Evolutionary conservation across 2,888 invertebrate species (phyloP), one percentile per base, ranked within the genome.

Genomic region (Leptinotarsa tumamoca): DNA sequence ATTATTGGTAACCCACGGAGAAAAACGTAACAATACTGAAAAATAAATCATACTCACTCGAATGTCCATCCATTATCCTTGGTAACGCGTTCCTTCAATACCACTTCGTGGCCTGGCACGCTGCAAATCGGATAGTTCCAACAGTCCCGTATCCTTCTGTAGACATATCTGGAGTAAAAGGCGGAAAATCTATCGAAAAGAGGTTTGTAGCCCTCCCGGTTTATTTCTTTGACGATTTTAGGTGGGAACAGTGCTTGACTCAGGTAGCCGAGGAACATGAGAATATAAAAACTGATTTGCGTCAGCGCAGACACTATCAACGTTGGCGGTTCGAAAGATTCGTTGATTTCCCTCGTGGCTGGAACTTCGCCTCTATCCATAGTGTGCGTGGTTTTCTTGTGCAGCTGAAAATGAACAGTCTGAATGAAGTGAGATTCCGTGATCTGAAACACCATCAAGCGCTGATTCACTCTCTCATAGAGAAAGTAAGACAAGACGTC

Each of bases 111-210:
- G 50, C 96, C 98, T 67, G 99, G 98, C 79, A 97, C 95, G 87
- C 98, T 96, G 88, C 95, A 94, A 86, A 99, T 95, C 72, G 98
- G 98, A 79, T 95, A 93, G 90, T 98, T 97, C 95, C 97, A 98
- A 88, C 97, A 97, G 90, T 99, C 98, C 76, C 95, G 91, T 79
- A 99, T 94, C 84, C 98, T 92, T 81, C 98, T 92, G 89, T 98
- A 98, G 72, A 98, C 93, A 89, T 98, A 98, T 72, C 95, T 92
- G 51, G 96, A 95, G 90, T 96, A 98, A 90, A 96, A 96, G 86
- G 93, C 93, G 86, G 96, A 95, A 89, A 96, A 97, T 85, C 80
- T 92, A 86, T 96, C 94, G 88, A 95, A 96, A 63, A 97, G 90
- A 49, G 94, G 91, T 74, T 94, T 94, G 89, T 96, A 96, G 4